phyloP scores from a whole-genome alignment of 2,888 invertebrate species.

The Sesia bembeciformis region DNA sequence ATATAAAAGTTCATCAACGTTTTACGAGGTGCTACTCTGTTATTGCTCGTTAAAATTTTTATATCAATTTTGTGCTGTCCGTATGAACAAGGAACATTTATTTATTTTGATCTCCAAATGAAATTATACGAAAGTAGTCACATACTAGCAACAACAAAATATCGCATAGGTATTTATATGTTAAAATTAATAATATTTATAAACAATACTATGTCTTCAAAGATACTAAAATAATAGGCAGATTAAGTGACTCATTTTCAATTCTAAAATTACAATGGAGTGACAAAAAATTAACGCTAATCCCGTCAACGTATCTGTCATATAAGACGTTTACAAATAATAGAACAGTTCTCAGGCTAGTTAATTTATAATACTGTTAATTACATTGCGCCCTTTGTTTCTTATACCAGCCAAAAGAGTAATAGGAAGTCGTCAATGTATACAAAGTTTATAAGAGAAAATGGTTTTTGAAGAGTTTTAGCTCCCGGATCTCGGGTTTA shows the following conservation, averaged over 20 bases:
- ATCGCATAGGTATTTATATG: too few species aligned
- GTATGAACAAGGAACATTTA: too few species aligned
- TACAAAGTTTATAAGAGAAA: too few species aligned
- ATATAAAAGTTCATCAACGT: not conserved
- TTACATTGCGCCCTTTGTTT: not conserved
- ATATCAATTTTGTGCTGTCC: too few species aligned
- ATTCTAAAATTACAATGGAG: constrained; percentile 3
- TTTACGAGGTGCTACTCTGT: not conserved
- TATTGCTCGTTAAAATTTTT: constrained; percentile 1
- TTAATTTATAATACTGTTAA: not conserved
- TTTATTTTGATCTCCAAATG: too few species aligned
- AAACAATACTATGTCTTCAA: not conserved
- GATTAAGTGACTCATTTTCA: constrained; percentile 1
- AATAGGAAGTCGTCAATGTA: too few species aligned
- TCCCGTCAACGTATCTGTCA: constrained; percentile 4
- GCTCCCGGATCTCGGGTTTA: constrained; percentile 1
- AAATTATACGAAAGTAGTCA: too few species aligned
- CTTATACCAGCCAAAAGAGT: too few species aligned
- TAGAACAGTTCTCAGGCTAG: not conserved
- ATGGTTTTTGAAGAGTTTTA: not conserved
- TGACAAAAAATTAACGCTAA: constrained; percentile 4
- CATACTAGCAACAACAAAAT: too few species aligned
- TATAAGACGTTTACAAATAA: not conserved
- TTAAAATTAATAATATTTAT: too few species aligned
- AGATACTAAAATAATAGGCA: not conserved